Evolutionary conservation across 1,140 invertebrate species (phyloP), one percentile per base, ranked within the genome.

Genomic region (Lepidurus couesii): DNA sequence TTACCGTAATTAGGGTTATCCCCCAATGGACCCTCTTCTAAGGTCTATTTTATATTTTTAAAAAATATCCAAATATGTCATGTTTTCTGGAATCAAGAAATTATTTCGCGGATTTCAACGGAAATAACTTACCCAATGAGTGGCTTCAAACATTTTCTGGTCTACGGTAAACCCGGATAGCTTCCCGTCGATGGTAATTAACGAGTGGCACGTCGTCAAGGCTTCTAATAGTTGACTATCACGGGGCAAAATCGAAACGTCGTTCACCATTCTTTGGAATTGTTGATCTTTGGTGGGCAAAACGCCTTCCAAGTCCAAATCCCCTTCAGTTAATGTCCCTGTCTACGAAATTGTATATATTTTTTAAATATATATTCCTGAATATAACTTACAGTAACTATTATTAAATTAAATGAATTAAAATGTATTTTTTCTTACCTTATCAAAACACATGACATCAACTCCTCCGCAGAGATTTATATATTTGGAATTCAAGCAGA

Each of bases 371-470:
- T 75, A 16, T 75, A 21, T 26, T 75, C 42, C n/a, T 4, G 34
- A 16, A 24, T 24, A 75, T 13, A 16, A 75, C 42, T 11, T 24
- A 7, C 11, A 24, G 6, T 34, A 47, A 47, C 10, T 47, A 10
- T 47, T 47, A 16, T 16, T 47, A 10, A 47, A 16, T 47, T 65
- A 65, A n/a, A 7, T 65, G 21, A 16, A 2, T 16, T 9, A 9
- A 34, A 21, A 75, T 75, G 21, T 2, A 44, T 65, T 53, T 78
- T 13, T 3, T 42, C 78, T 78, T 78, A 88, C 87, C 85, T 89
- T 89, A 81, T 89, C 88, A 83, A 89, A 89, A 80, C 88, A 89
- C 45, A 88, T 84, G 44, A 86, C 83, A 81, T 89, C 87, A 16
- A 89, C 82, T 45, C 84, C 85, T 1, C 88, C 88, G 79, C 86